Evolutionary conservation across 2,888 invertebrate species (phyloP).

Genomic region (Cenopis cana): DNA sequence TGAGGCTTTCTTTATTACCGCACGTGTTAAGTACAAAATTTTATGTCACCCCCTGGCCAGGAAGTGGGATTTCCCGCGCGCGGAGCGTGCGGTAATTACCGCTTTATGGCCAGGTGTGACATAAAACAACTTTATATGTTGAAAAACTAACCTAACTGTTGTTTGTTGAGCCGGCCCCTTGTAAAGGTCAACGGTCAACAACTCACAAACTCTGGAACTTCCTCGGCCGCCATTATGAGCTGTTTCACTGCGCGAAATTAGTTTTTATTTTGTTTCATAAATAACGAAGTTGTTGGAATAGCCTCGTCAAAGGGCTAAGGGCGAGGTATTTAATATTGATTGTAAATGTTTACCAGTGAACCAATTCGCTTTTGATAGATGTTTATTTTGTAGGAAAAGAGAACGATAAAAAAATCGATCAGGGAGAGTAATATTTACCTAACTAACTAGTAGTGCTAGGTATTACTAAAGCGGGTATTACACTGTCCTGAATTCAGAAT

Average conservation of each 20-base stretch:
- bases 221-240: conserved; percentile 33
- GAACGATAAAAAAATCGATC: neutral
- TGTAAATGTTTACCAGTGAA: neutral
- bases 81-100: too few species aligned
- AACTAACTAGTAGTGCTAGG: too few species aligned
- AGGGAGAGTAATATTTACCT: too few species aligned
- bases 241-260: conserved; percentile 38
- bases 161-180: conserved; percentile 23
- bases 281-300: conserved; percentile 15
- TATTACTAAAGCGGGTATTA: too few species aligned
- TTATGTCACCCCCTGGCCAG: too few species aligned
- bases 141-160: conserved; percentile 9
- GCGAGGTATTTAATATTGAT: neutral
- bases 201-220: conserved; percentile 31
- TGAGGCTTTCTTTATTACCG: too few species aligned
- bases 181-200: conserved; percentile 38
- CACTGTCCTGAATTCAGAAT: too few species aligned
- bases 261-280: conserved; percentile 43
- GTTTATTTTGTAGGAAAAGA: neutral
- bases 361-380: neutral
- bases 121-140: neutral
- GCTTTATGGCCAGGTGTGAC: too few species aligned
- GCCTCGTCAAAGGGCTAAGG: conserved; percentile 15
- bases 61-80: too few species aligned
- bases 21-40: too few species aligned